A percentile compares a stretch with the other conserved stretches of the same genome.
phyloP scores from a whole-genome alignment of 2,113 vertebrate genomes.

The Felis chaus region DNA sequence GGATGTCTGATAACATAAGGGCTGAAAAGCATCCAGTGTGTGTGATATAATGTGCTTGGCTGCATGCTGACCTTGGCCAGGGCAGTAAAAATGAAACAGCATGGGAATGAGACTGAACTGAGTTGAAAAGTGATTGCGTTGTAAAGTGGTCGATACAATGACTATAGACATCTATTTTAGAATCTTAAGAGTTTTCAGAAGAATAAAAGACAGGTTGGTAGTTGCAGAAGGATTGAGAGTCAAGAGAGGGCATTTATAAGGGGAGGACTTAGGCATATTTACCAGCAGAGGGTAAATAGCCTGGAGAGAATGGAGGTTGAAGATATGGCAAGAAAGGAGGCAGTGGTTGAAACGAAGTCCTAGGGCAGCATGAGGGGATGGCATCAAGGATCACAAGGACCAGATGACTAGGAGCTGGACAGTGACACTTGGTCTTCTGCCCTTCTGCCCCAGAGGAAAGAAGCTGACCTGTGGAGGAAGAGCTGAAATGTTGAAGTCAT shows the following conservation, averaged over 20 bases:
- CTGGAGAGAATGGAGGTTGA: neutral
- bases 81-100: neutral
- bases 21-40: neutral
- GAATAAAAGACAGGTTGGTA: neutral
- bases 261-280: neutral
- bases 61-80: neutral
- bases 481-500: neutral
- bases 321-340: neutral
- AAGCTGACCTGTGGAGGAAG: neutral
- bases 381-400: neutral
- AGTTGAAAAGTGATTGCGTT: neutral
- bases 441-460: neutral
- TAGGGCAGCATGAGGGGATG: neutral
- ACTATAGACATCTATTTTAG: neutral
- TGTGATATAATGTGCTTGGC: neutral
- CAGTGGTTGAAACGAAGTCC: neutral
- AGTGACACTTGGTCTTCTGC: neutral
- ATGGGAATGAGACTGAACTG: neutral
- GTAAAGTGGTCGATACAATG: neutral
- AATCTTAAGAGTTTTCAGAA: neutral
- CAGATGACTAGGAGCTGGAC: neutral
- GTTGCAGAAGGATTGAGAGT: neutral
- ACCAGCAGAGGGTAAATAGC: neutral
- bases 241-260: neutral
- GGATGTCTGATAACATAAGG: neutral